Conservation (phyloP, 2,888 invertebrate species). For the Gastracanthus pulcherrimus region DNA sequence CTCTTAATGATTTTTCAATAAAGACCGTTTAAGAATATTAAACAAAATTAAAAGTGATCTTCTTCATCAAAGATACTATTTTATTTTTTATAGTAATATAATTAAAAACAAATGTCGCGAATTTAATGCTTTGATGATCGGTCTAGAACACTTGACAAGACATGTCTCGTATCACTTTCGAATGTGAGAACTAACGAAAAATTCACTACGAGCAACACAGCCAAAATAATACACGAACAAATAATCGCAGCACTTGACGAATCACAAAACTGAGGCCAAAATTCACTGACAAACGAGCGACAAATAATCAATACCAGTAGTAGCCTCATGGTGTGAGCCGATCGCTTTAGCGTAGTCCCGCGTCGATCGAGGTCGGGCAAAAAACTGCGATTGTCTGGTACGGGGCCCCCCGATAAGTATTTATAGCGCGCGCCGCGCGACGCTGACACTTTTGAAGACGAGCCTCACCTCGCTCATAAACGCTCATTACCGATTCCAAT, state of each 20-base stretch:
- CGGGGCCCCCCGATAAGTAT: constrained; percentile 24
- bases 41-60: too few relatives aligned
- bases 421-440: constrained; percentile 25
- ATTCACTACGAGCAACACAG: neutral
- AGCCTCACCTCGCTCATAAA: neutral
- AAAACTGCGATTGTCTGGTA: constrained; percentile 44
- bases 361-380: constrained; percentile 13
- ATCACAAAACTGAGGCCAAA: neutral
- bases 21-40: too few relatives aligned
- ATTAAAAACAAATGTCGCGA: too few relatives aligned
- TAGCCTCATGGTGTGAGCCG: constrained; percentile 41
- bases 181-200: neutral
- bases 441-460: constrained; percentile 6
- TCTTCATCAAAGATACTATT: too few relatives aligned
- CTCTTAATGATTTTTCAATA: too few relatives aligned
- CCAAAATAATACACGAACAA: neutral
- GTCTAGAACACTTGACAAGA: too few relatives aligned
- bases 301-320: constrained; percentile 22
- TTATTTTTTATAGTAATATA: too few relatives aligned
- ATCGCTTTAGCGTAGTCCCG: neutral
- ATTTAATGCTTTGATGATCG: too few relatives aligned
- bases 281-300: neutral
- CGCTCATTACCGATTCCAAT: constrained; percentile 46
- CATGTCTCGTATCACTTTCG: too few relatives aligned
- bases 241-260: neutral